Evolutionary conservation across 2,797 vertebrate genomes (phyloP).

Genomic region (Lycodopsis pacificus): DNA sequence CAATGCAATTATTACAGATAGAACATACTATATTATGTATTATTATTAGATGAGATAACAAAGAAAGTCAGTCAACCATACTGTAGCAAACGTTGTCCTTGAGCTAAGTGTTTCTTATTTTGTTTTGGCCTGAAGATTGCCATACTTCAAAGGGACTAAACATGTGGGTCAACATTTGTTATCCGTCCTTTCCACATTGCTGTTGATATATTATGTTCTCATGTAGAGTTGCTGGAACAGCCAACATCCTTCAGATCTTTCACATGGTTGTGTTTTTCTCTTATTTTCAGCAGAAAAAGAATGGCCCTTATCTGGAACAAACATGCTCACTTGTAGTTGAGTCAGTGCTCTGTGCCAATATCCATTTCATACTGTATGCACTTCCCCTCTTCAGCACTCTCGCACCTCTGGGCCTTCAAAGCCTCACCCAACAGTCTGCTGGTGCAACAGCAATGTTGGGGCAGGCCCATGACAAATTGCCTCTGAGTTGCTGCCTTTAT

Average conservation of each 20-base stretch:
- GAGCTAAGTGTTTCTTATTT: constrained; percentile 49
- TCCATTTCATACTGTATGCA: constrained; percentile 56
- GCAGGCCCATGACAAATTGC: constrained; percentile 6
- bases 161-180: constrained; percentile 57
- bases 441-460: constrained; percentile 53
- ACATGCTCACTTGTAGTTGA: constrained; percentile 55
- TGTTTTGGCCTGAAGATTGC: constrained; percentile 41
- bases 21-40: not conserved
- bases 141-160: constrained; percentile 60
- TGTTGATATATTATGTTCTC: constrained; percentile 53
- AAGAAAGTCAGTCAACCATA: constrained; percentile 52
- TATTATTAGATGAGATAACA: not conserved
- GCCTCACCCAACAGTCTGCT: constrained; percentile 30
- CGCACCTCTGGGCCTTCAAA: constrained; percentile 41
- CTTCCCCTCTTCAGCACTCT: constrained; percentile 55
- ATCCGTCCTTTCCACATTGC: constrained; percentile 43
- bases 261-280: constrained; percentile 38
- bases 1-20: not conserved
- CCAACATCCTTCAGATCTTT: constrained; percentile 50
- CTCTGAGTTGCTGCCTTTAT: constrained; percentile 2
- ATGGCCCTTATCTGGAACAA: constrained; percentile 68
- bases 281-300: constrained; percentile 53
- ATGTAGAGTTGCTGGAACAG: constrained; percentile 35
- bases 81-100: constrained; percentile 48
- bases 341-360: constrained; percentile 56